These are phyloP conservation scores for Diogma glabrata DNA, from an alignment of 2,888 invertebrate genomes.

Conservation along the genomic window DNA sequence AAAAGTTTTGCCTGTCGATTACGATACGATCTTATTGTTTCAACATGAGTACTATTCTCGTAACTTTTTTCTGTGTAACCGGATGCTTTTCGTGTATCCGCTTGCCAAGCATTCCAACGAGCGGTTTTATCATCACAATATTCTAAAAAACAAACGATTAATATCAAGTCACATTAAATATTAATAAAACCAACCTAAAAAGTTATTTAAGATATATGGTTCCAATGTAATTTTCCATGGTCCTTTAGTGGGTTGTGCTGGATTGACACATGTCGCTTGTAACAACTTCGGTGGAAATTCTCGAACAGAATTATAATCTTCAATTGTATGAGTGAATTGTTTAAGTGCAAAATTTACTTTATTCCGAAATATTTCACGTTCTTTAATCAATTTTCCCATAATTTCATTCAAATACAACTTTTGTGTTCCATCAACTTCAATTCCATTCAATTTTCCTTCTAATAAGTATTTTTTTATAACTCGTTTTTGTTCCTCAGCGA, in stretches of 20 bases:
- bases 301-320: slow-evolving; percentile 50
- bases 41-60: slow-evolving; percentile 61
- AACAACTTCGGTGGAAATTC: slow-evolving; percentile 64
- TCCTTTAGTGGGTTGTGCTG: slow-evolving; percentile 48
- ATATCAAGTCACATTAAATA: no score
- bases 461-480: slow-evolving; percentile 65
- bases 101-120: slow-evolving; percentile 79
- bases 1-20: slow-evolving; percentile 60
- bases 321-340: slow-evolving; percentile 53
- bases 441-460: slow-evolving; percentile 75
- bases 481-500: slow-evolving; percentile 51
- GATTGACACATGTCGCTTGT: slow-evolving; percentile 51
- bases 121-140: slow-evolving; percentile 68
- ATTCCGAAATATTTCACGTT: slow-evolving; percentile 49
- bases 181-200: no score
- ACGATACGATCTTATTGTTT: slow-evolving; percentile 61
- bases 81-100: slow-evolving; percentile 58
- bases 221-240: slow-evolving; percentile 79
- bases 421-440: slow-evolving; percentile 48
- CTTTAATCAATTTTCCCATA: slow-evolving; percentile 41
- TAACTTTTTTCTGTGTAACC: slow-evolving; percentile 48
- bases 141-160: slow-evolving; percentile 73
- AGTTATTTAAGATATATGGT: slow-evolving; percentile 54
- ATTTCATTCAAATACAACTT: slow-evolving; percentile 43
- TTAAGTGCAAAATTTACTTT: slow-evolving; percentile 55